Evolutionary conservation across 1,140 invertebrate species (phyloP), one percentile per base, ranked within the genome.

Genomic region (Cheumatopsyche charites): DNA sequence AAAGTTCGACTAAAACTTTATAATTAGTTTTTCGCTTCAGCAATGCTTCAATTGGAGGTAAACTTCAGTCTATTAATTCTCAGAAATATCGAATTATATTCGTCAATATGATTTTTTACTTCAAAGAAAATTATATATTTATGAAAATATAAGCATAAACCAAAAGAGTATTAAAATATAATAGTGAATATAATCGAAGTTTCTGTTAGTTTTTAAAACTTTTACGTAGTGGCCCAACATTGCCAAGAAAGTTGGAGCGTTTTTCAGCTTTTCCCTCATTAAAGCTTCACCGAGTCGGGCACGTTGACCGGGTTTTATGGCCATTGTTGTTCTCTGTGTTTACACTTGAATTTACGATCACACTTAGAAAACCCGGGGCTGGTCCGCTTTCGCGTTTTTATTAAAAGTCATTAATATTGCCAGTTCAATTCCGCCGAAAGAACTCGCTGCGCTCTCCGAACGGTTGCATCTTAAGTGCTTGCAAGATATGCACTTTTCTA

Each of bases 341-440:
- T 63, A 62, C 68, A 43, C 55, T 70, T n/a, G 23, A 65, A 71
- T 71, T 62, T 71, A 71, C 47, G 69, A 71, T 58, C 36, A 15
- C 17, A 29, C 47, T 71, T 63, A 41, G 47, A 58, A 25, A 5
- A 19, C 17, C 17, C 55, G 55, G 21, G 21, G 13, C 55, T 58
- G 12, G 55, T 9, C 12, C 23, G 23, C 23, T 25, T 58, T 58
- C 25, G 21, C 55, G 23, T 58, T 25, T 58, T 58, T 58, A 58
- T 58, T 58, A 58, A 58, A 58, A 23, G 19, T 58, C 55, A 58
- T 58, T 21, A 55, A 23, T 19, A 55, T 23, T 47, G 15, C 11
- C 43, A 13, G 43, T 47, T 55, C 49, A 55, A 55, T 55, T 55
- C 17, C 11, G 15, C 4, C 43, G 43, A 9, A 36, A 36, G 29